Evolutionary conservation across 2,113 vertebrate species (phyloP).

Genomic region (Solea solea): DNA sequence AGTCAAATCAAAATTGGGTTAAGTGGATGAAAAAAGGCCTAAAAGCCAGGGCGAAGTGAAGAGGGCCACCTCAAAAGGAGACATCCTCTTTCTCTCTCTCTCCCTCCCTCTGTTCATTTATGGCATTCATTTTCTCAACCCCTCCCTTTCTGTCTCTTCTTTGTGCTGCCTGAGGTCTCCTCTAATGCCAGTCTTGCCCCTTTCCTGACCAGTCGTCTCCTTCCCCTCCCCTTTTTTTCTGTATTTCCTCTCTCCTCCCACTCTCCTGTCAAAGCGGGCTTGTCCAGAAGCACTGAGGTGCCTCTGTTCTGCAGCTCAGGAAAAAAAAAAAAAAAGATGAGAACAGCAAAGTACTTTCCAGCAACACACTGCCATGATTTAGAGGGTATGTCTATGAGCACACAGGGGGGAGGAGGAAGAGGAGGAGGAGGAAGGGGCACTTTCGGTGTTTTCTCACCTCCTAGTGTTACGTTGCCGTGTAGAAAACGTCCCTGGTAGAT

Average conservation of each 20-base stretch:
- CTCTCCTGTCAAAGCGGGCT: conserved; percentile 67
- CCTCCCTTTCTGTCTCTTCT: conserved; percentile 21
- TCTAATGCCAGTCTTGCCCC: conserved; percentile 45
- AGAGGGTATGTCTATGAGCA: conserved; percentile 28
- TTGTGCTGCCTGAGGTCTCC: conserved; percentile 38
- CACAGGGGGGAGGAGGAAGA: neutral
- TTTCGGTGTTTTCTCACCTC: conserved; percentile 85
- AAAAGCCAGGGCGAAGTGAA: conserved; percentile 34
- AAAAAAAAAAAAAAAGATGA: conserved; percentile 47
- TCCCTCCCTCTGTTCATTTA: neutral
- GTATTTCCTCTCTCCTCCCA: conserved; percentile 70
- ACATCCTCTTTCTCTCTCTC: conserved; percentile 23
- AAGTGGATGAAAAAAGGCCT: conserved; percentile 23
- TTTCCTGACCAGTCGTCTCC: conserved; percentile 56
- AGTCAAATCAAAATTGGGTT: conserved; percentile 38
- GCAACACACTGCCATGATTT: conserved; percentile 57
- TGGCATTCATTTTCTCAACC: neutral
- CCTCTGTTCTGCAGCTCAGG: conserved; percentile 73
- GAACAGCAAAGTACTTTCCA: conserved; percentile 72
- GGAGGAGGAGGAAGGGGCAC: neutral
- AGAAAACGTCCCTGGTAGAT: conserved; percentile 99
- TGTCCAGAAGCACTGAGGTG: conserved; percentile 74
- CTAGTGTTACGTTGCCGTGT: conserved; percentile 97
- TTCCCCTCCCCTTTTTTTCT: conserved; percentile 63
- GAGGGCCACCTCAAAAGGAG: conserved; percentile 21